Evolutionary conservation across 2,113 vertebrate species (phyloP).

Genomic region (rabbit (Oryctolagus cuniculus)): mOryCun1.1 NC_091450.1:21381001-21381500

Average conservation of each 20-base stretch:
- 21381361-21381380: not conserved
- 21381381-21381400: not conserved
- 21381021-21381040: not conserved
- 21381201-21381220: not conserved
- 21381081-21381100: not conserved
- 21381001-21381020: not conserved
- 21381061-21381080: not conserved
- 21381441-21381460: not conserved
- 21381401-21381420: not conserved
- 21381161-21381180: not conserved
- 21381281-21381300: not conserved
- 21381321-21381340: constrained; percentile 2
- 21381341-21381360: not conserved
- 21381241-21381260: not conserved
- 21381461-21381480: not conserved
- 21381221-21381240: not conserved
- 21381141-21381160: not conserved
- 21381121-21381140: not conserved
- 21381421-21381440: not conserved
- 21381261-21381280: not conserved
- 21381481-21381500: not conserved
- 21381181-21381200: not conserved
- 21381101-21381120: not conserved
- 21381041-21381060: not conserved
- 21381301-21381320: not conserved